A percentile compares a stretch with the other conserved stretches of the same genome.
Conservation (phyloP, 2,797 vertebrate species). For the Craterocephalus amniculus region DNA sequence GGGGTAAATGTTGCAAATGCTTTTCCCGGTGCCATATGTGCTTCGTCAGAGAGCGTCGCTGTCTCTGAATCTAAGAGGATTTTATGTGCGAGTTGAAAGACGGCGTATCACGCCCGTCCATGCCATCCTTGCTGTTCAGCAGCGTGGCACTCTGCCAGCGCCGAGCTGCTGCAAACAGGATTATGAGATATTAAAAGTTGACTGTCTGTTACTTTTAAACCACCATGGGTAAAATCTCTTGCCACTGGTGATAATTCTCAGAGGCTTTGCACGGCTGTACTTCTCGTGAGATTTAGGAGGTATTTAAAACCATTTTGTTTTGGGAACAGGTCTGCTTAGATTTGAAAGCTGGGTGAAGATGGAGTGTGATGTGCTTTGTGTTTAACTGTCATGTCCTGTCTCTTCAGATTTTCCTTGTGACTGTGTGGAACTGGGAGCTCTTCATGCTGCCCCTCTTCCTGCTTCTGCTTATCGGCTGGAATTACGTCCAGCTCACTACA, state of each 20-base stretch:
- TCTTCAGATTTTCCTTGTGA: conserved; percentile 91
- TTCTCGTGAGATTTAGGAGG: conserved; percentile 59
- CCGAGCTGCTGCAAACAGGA: conserved; percentile 71
- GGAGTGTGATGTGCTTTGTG: conserved; percentile 53
- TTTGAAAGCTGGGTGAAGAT: conserved; percentile 51
- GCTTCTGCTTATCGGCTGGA: conserved; percentile 90
- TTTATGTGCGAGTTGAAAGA: conserved; percentile 79
- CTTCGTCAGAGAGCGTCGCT: conserved; percentile 61
- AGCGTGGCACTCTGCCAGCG: conserved; percentile 68
- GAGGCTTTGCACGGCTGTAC: conserved; percentile 55
- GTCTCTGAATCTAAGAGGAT: conserved; percentile 75
- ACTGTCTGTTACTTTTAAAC: conserved; percentile 69
- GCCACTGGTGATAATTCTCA: conserved; percentile 59
- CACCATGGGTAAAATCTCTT: conserved; percentile 65
- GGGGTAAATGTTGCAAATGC: conserved; percentile 77
- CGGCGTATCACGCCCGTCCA: conserved; percentile 64
- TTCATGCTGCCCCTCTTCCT: conserved; percentile 97
- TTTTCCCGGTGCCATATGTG: conserved; percentile 75
- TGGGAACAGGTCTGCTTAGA: conserved; percentile 52
- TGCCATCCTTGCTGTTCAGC: conserved; percentile 71
- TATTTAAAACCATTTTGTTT: conserved; percentile 70
- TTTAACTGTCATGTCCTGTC: conserved; percentile 65
- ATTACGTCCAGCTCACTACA: conserved; percentile 85
- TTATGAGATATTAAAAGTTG: conserved; percentile 79
- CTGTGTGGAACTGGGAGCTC: conserved; percentile 93